phyloP scores from a whole-genome alignment of 2,797 vertebrate genomes.

The Anguilla anguilla region DNA sequence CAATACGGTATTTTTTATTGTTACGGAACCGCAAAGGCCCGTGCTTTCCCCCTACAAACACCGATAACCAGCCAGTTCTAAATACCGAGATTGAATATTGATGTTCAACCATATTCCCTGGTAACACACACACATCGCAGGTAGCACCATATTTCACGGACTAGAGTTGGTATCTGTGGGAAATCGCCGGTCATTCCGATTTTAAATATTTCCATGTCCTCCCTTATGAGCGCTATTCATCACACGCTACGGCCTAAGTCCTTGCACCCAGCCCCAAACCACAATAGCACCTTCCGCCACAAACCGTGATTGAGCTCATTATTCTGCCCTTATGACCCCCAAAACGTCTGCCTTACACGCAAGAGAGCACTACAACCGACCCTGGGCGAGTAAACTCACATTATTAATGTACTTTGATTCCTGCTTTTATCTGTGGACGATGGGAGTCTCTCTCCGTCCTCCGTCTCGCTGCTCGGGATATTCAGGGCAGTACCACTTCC shows the following conservation, averaged over 20 bases:
- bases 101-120: neutral
- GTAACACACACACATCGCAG: neutral
- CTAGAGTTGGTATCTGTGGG: neutral
- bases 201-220: conserved; percentile 19
- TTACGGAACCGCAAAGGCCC: conserved; percentile 32
- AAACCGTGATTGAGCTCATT: conserved; percentile 54
- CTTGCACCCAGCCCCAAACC: conserved; percentile 70
- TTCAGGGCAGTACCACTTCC: conserved; percentile 87
- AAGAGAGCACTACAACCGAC: conserved; percentile 36
- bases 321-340: conserved; percentile 24
- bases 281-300: conserved; percentile 76
- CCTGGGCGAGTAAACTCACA: conserved; percentile 65
- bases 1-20: conserved; percentile 10
- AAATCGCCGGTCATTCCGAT: conserved; percentile 17
- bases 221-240: conserved; percentile 38
- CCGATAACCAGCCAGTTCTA: conserved; percentile 14
- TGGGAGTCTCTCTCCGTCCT: conserved; percentile 75
- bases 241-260: conserved; percentile 70
- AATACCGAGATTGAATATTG: conserved; percentile 8
- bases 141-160: neutral
- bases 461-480: conserved; percentile 76
- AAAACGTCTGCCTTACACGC: neutral
- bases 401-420: conserved; percentile 68
- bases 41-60: neutral
- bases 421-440: conserved; percentile 72